Evolutionary conservation across 2,797 vertebrate species (phyloP), one percentile per base, ranked within the genome.

Genomic region (Anguilla pacifica): DNA sequence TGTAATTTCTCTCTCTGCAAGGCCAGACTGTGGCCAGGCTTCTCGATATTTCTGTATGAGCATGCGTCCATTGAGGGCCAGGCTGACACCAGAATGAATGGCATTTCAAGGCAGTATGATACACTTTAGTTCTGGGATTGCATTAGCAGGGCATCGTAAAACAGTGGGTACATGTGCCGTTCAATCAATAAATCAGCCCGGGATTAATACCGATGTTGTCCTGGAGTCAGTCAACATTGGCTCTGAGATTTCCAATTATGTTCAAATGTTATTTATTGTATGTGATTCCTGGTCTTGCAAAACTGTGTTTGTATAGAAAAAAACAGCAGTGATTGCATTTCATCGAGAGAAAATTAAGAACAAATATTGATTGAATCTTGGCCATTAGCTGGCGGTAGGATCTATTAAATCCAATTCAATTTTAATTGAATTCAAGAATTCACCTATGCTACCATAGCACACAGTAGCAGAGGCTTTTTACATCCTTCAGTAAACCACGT

Each of bases 131-230:
- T 17, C 31, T 49, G 15, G n/a, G 28, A 64, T 13, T 31, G 61
- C 81, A 83, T 87, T 84, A 84, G 19, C 25, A 35, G 61, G 25
- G 51, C 61, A 53, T 67, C 35, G 49, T 35, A 84, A 70, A 81
- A 22, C 43, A 81, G 5, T 39, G 17, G n/a, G n/a, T 77, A 39
- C 72, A 39, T 43, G 35, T 7, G 31, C 28, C 49, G 43, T 46
- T 49, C 43, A 49, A 81, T 22, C 22, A 49, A 31, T 77, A 13
- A 43, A 77, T 77, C 72, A 39, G 35, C 13, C 17, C 31, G 3
- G 31, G 31, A 77, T 77, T 39, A 77, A 77, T 43, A 77, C 31
- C 3, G 17, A 39, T 39, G 13, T 43, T 35, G 72, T 2, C 67
- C 67, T 70, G 67, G 67, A 72, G n/a, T 72, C 28, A 31, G 67